Evolutionary conservation across 2,888 invertebrate species (phyloP).

Genomic region (Brachyptera risi): DNA sequence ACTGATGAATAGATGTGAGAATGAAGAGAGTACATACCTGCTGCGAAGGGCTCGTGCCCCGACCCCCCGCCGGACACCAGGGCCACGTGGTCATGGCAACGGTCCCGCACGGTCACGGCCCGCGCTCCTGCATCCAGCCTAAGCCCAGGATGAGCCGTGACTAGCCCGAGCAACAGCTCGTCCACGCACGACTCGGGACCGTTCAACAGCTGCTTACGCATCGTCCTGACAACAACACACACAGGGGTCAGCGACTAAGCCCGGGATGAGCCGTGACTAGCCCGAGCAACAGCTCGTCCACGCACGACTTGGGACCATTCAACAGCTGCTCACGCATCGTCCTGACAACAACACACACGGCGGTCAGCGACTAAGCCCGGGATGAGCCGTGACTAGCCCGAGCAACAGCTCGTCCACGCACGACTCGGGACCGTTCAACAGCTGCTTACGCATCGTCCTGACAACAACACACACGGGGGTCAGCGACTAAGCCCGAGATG

Average conservation of each 20-base stretch:
- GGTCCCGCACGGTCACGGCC: slow-evolving; percentile 46
- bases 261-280: slow-evolving; percentile 51
- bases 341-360: too few species aligned
- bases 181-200: slow-evolving; percentile 50
- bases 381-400: slow-evolving; percentile 53
- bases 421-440: slow-evolving; percentile 49
- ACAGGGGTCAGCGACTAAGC: too few species aligned
- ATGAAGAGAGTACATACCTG: slow-evolving; percentile 42
- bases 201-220: too few species aligned
- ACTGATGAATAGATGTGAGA: too few species aligned
- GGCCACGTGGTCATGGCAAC: slow-evolving; percentile 50
- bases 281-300: slow-evolving; percentile 55
- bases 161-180: slow-evolving; percentile 55
- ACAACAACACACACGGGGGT: too few species aligned
- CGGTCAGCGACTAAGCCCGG: slow-evolving; percentile 47
- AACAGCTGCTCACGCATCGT: too few species aligned
- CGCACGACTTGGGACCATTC: slow-evolving; percentile 49
- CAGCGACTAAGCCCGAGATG: slow-evolving; percentile 49
- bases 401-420: slow-evolving; percentile 55
- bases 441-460: too few species aligned
- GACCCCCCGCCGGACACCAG: slow-evolving; percentile 75
- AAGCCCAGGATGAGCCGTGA: slow-evolving; percentile 50
- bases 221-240: too few species aligned
- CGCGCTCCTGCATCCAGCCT: slow-evolving; percentile 52
- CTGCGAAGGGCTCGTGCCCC: slow-evolving; percentile 71